Conservation (phyloP, 2,113 vertebrate genomes). For the Macroglossus sobrinus region DNA sequence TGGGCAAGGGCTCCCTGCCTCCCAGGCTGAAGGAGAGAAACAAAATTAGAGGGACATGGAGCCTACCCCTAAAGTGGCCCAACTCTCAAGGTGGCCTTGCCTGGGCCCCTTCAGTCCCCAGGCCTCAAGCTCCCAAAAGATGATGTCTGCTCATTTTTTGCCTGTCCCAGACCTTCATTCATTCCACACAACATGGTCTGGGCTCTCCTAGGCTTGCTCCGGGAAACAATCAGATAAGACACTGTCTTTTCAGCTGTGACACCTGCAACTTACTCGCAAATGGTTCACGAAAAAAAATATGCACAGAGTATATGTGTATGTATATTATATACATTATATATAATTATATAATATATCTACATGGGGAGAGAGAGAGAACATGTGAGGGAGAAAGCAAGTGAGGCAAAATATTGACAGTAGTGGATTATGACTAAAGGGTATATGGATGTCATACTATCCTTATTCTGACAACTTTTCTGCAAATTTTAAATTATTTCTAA, state of each 20-base stretch:
- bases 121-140: not conserved
- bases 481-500: slow-evolving; percentile 32
- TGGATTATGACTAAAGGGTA: not conserved
- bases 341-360: too few species aligned
- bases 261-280: not conserved
- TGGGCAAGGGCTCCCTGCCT: slow-evolving; percentile 14
- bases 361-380: too few species aligned
- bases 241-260: not conserved
- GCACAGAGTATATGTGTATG: too few species aligned
- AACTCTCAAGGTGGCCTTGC: not conserved
- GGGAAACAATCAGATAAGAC: not conserved
- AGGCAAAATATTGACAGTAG: not conserved
- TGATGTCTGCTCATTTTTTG: not conserved
- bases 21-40: not conserved
- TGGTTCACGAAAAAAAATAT: not conserved
- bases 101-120: not conserved
- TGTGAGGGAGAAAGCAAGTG: not conserved
- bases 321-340: too few species aligned
- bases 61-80: not conserved
- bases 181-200: not conserved
- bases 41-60: not conserved
- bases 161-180: not conserved
- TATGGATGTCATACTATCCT: not conserved
- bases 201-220: not conserved
- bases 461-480: slow-evolving; percentile 5